Percentiles rank a stretch among this genome's conserved stretches.
Conservation (phyloP, 1,140 invertebrate genomes). For the Brachystomella parvula region DNA sequence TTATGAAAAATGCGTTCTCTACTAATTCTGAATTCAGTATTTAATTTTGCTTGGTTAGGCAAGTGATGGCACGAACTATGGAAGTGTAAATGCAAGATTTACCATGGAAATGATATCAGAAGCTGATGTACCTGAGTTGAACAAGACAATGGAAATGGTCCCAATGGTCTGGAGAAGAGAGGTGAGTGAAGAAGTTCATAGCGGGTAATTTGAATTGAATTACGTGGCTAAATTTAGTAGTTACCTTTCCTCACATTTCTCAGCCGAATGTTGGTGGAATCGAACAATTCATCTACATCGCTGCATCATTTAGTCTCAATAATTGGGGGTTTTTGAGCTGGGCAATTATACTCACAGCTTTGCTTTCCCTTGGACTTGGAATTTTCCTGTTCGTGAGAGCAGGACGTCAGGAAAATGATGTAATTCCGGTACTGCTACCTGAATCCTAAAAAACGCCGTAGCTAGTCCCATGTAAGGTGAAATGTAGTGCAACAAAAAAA, state of each 20-base stretch:
- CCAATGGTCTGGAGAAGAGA: conserved; percentile 5
- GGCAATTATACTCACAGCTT: background rate
- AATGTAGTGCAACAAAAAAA: too few relatives aligned
- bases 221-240: background rate
- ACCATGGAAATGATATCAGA: background rate
- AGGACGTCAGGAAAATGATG: background rate
- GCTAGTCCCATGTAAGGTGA: too few relatives aligned
- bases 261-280: background rate
- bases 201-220: background rate
- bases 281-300: background rate
- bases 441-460: too few relatives aligned
- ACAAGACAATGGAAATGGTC: conserved; percentile 7
- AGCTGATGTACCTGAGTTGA: background rate
- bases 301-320: conserved; percentile 2
- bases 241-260: background rate
- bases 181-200: background rate
- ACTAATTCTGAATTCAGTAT: too few relatives aligned
- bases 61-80: background rate
- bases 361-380: background rate
- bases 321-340: background rate
- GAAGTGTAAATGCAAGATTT: background rate
- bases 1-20: background rate
- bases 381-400: background rate
- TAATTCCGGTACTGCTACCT: background rate
- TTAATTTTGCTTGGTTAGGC: background rate